phyloP scores from a whole-genome alignment of 2,113 vertebrate species.

The Scopus umbretta region DNA sequence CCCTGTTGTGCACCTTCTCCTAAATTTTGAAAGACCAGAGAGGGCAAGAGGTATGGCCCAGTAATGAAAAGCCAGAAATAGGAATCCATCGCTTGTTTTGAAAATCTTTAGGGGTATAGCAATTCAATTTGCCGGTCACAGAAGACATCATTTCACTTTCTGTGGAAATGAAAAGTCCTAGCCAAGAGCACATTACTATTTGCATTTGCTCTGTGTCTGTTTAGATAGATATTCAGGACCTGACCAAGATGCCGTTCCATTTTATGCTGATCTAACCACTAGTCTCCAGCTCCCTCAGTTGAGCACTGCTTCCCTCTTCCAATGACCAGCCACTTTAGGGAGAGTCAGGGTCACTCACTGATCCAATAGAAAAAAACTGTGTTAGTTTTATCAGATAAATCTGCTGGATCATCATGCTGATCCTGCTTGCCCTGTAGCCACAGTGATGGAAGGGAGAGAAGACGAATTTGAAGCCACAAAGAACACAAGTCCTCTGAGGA shows the following conservation, averaged over 20 bases:
- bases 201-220: background rate
- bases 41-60: background rate
- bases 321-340: background rate
- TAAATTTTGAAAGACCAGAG: background rate
- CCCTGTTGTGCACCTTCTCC: background rate
- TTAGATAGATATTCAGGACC: background rate
- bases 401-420: background rate
- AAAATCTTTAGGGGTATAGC: background rate
- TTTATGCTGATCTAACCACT: background rate
- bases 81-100: background rate
- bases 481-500: background rate
- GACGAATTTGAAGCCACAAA: background rate
- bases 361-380: background rate
- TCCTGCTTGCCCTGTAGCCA: background rate
- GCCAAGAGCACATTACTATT: background rate
- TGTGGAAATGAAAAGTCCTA: background rate
- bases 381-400: background rate
- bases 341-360: background rate
- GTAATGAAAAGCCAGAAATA: background rate
- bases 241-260: background rate
- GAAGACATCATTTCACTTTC: background rate
- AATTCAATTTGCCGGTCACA: background rate
- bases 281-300: background rate
- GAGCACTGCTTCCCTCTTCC: background rate
- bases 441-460: background rate